Conservation (phyloP, 2,888 invertebrate genomes). For the Rhingia rostrata region DNA sequence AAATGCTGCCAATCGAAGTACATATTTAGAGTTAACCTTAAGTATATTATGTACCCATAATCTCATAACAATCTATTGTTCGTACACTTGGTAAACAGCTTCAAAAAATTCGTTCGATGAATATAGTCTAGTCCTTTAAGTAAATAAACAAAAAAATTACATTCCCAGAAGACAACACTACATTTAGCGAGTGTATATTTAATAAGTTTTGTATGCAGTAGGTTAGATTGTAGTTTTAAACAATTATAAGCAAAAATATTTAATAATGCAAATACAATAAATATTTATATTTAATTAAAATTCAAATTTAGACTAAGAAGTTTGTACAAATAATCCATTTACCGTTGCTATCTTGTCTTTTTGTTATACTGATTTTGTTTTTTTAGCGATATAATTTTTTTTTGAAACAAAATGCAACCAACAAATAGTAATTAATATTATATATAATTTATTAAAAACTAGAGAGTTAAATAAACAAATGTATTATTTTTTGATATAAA, state of each 20-base stretch:
- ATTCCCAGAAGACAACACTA: background rate
- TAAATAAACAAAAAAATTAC: too few relatives aligned
- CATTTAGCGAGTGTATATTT: slow-evolving; percentile 19
- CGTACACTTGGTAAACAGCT: too few relatives aligned
- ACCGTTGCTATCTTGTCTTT: slow-evolving; percentile 21
- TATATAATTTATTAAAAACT: slow-evolving; percentile 24
- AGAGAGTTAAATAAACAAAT: slow-evolving; percentile 54
- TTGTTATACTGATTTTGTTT: slow-evolving; percentile 21
- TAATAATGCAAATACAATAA: background rate
- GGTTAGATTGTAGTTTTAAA: slow-evolving; percentile 20
- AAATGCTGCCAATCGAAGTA: too few relatives aligned
- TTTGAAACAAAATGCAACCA: slow-evolving; percentile 47
- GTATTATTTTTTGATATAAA: slow-evolving; percentile 59
- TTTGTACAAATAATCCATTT: slow-evolving; percentile 54
- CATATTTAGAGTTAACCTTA: too few relatives aligned
- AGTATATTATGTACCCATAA: too few relatives aligned
- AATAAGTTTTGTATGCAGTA: slow-evolving; percentile 53
- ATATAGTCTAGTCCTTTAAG: too few relatives aligned
- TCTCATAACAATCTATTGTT: too few relatives aligned
- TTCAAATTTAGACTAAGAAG: slow-evolving; percentile 48
- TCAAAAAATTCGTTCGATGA: too few relatives aligned
- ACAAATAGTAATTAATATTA: slow-evolving; percentile 28
- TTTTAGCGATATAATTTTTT: slow-evolving; percentile 31
- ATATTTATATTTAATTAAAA: slow-evolving; percentile 29
- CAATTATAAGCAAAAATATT: slow-evolving; percentile 15